These are phyloP conservation scores for Subanguina moxae DNA, from an alignment of 1,140 invertebrate genomes.

Conservation along the genomic window DNA sequence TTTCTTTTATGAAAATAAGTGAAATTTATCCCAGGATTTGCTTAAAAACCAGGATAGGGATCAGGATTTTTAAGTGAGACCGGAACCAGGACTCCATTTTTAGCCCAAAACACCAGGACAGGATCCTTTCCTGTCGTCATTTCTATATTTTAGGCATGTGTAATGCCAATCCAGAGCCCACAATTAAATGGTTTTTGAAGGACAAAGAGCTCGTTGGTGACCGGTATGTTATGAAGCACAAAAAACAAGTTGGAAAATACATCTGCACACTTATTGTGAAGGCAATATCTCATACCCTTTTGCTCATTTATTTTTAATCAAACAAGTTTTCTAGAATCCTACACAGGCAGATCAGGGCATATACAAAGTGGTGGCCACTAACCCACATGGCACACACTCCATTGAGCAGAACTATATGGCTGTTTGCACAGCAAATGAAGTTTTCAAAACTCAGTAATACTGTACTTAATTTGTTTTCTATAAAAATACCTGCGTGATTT, in stretches of 20 bases:
- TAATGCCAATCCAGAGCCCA: conserved; percentile 46
- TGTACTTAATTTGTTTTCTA: too few relatives aligned
- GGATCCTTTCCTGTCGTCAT: too few relatives aligned
- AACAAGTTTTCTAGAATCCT: conserved; percentile 38
- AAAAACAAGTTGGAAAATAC: conserved; percentile 48
- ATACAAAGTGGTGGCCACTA: conserved; percentile 46
- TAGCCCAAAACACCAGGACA: too few relatives aligned
- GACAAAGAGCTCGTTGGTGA: conserved; percentile 46
- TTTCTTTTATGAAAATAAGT: too few relatives aligned
- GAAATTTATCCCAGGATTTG: too few relatives aligned
- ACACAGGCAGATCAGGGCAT: conserved; percentile 43
- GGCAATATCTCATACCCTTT: conserved; percentile 9
- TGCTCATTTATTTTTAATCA: not conserved
- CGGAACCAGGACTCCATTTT: too few relatives aligned
- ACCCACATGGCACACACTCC: conserved; percentile 41
- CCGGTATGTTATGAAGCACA: conserved; percentile 38
- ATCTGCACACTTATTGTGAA: conserved; percentile 41
- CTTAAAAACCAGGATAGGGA: too few relatives aligned
- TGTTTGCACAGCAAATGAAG: conserved; percentile 42
- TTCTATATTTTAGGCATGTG: conserved; percentile 49
- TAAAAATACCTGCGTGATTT: too few relatives aligned
- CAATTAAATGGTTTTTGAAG: conserved; percentile 45
- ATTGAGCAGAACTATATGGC: conserved; percentile 42
- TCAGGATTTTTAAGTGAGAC: too few relatives aligned
- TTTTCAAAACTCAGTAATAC: conserved; percentile 35